A percentile compares a stretch with the other conserved stretches of the same genome.
These are phyloP conservation scores for Drosophila hydei DNA, from an alignment of 1,140 invertebrate species.

Conservation along the genomic window DNA sequence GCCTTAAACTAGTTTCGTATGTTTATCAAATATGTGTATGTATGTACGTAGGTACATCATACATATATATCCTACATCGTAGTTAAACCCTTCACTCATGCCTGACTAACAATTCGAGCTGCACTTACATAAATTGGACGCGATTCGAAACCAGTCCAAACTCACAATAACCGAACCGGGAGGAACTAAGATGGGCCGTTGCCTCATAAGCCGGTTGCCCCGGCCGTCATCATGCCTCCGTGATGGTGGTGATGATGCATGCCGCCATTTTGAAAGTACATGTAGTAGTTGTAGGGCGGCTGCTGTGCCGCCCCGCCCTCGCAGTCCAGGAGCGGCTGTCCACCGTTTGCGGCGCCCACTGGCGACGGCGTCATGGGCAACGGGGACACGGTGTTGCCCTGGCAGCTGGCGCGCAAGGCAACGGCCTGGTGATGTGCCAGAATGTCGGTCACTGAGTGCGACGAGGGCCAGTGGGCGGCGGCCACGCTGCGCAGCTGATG, in stretches of 20 bases:
- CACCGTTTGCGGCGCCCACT: slow-evolving; percentile 58
- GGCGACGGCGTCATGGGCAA: slow-evolving; percentile 78
- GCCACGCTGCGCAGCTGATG: slow-evolving; percentile 73
- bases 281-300: slow-evolving; percentile 90
- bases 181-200: neutral
- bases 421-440: slow-evolving; percentile 85
- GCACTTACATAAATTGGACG: slow-evolving; percentile 3
- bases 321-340: slow-evolving; percentile 63
- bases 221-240: slow-evolving; percentile 81
- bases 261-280: slow-evolving; percentile 86
- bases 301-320: slow-evolving; percentile 83
- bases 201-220: slow-evolving; percentile 81
- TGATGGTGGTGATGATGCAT: slow-evolving; percentile 82
- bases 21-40: slow-evolving; percentile 21
- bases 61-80: slow-evolving; percentile 18
- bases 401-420: slow-evolving; percentile 76
- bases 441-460: slow-evolving; percentile 90
- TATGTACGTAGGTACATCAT: slow-evolving; percentile 10
- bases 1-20: slow-evolving; percentile 17
- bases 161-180: slow-evolving; percentile 17
- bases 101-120: slow-evolving; percentile 26
- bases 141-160: slow-evolving; percentile 35
- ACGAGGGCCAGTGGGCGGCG: slow-evolving; percentile 85
- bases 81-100: slow-evolving; percentile 46
- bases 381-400: slow-evolving; percentile 68